phyloP scores from a whole-genome alignment of 2,888 invertebrate species.

The Polyploca ridens region DNA sequence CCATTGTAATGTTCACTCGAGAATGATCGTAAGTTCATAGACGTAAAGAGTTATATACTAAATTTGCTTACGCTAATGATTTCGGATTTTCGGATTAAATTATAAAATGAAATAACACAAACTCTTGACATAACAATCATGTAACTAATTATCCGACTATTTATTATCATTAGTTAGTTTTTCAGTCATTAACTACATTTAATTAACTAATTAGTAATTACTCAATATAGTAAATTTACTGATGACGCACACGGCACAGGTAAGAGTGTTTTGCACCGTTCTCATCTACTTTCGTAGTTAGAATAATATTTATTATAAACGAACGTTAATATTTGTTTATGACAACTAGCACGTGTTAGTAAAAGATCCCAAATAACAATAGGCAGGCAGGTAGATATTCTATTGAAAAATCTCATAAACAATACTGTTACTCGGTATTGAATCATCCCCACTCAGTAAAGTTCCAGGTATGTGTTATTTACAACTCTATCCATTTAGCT shows the following conservation, averaged over 20 bases:
- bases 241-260: neutral
- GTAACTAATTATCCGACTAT: too few species aligned
- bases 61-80: neutral
- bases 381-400: slow-evolving; percentile 7
- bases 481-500: neutral
- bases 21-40: neutral
- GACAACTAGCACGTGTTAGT: neutral
- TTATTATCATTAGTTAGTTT: too few species aligned
- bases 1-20: slow-evolving; percentile 39
- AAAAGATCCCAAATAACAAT: slow-evolving; percentile 11
- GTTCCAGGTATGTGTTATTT: neutral
- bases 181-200: too few species aligned
- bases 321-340: neutral
- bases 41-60: neutral
- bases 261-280: neutral
- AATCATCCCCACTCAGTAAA: neutral
- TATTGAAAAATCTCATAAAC: slow-evolving; percentile 1
- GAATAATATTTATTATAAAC: slow-evolving; percentile 2
- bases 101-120: neutral
- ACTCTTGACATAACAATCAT: neutral
- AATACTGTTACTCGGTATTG: neutral
- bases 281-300: neutral
- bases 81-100: neutral
- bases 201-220: too few species aligned
- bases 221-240: neutral